Base-by-base conservation (phyloP, 2,888 invertebrate genomes). In the Drosophila infuscata region DNA sequence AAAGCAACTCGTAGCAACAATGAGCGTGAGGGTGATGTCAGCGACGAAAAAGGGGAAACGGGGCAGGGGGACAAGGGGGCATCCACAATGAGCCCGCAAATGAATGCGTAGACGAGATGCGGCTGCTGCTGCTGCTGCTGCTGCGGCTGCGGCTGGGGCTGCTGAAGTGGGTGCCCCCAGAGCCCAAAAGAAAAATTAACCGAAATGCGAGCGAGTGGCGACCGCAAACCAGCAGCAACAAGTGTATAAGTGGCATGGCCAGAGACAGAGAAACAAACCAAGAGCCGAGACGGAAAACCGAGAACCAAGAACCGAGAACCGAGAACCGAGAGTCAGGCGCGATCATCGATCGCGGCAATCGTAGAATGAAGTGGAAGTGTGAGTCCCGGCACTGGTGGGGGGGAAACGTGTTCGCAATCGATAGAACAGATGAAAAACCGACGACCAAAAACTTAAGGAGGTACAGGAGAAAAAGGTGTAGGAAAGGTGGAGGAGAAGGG, bases 211-310 rank as follows among this genome's bases (percentile, higher is more conserved):
- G 74, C 86, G 82, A 74, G 76, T 62, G 46, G 65, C 72, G 79
- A 89, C 92, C 90, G 83, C 91, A 91, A 89, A 91, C 91, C 92
- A 91, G 91, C 91, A 90, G 91, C 89, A 91, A 92, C 92, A 91
- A 91, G 91, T 92, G 92, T 90, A 91, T 90, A 91, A 92, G 91
- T 92, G 92, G 89, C 89, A 57, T 74, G 62, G 81, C 74, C 67
- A 41, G 61, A 53, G 54, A 33, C 30, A 17, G 51, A 33, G 33
- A 25, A 35, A 52, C 30, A 51, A 66, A 41, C 51, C 11, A 48
- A 62, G 61, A 48, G 54, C 56, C 48, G 41, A 70, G 60, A 63
- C 58, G 20, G 54, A 56, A 70, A 76, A 52, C 59, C 25, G n/a
- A 35, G 54, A 25, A 25, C 25, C 25, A 1, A 25, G 25, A 25